Base-by-base conservation (phyloP, 2,113 vertebrate genomes). In the Prochilodus magdalenae region DNA sequence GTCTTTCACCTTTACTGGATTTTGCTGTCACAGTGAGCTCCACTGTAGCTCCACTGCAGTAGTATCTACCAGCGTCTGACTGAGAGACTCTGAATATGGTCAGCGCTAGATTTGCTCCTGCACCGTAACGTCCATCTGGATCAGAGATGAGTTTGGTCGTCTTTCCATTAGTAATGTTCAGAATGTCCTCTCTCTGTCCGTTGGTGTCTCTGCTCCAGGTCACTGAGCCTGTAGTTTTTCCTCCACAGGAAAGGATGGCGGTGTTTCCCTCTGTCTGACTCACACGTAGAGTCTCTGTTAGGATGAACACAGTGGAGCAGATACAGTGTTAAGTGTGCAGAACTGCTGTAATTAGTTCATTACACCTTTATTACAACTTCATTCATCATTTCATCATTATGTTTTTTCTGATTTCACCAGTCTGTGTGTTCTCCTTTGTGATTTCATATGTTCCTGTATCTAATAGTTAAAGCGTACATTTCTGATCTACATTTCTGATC, bases 141-240 rank as follows among this genome's bases (percentile, higher is more conserved):
- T 77, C 75, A 77, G 44, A 8, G 33, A 73, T 51, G 62, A 69
- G 77, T 75, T 73, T 79, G 62, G n/a, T 79, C 1, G 79, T 47
- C 7, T 0, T 16, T 60, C 36, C 36, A 5, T 74, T 26, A 69
- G 60, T 0, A 33, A 6, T 22, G 16, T 20, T 79, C 20, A 84
- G 77, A 66, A 79, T 78, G 62, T 57, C 62, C 77, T 69, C 63
- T 59, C 13, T 65, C 55, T 24, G 22, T 62, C 77, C 77, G 18
- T 75, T n/a, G 15, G 75, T 24, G 7, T 75, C 36, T 79, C 77
- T 84, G 71, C 76, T 79, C 82, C 77, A 84, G 51, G 71, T 79
- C 77, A 84, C 77, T 6, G 7, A 70, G 0, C 62, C 77, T 0
- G 22, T 49, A 57, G 72, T 75, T 40, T 69, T 2, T 7, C 59